phyloP scores from a whole-genome alignment of 2,797 vertebrate species.

The Ciconia nigra region DNA sequence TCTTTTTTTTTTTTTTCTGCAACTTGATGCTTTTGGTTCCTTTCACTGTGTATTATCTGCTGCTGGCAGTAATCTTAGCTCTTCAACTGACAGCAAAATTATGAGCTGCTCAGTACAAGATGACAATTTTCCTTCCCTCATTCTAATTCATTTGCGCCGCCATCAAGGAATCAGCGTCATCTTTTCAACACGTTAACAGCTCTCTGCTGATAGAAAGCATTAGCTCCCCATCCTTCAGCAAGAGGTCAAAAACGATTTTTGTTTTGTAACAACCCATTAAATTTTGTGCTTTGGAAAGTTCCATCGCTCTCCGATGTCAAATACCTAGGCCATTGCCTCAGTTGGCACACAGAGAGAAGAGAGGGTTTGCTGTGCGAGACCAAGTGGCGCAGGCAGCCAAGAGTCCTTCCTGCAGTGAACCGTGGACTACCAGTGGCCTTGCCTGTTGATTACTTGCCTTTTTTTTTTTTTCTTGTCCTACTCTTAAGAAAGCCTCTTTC shows the following conservation, averaged over 20 bases:
- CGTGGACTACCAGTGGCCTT: fast-evolving
- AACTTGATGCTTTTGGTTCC: slow-evolving; percentile 49
- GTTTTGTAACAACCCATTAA: slow-evolving; percentile 50
- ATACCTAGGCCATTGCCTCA: neutral
- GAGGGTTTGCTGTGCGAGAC: neutral
- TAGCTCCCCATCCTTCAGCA: neutral
- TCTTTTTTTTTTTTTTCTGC: neutral
- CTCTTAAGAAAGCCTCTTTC: neutral
- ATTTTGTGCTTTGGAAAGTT: slow-evolving; percentile 51
- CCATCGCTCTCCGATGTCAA: neutral
- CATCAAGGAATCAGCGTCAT: slow-evolving; percentile 18
- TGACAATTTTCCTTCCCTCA: slow-evolving; percentile 52
- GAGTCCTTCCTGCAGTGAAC: neutral
- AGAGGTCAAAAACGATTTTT: slow-evolving; percentile 40
- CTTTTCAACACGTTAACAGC: slow-evolving; percentile 9
- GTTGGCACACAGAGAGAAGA: neutral
- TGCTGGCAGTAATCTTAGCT: slow-evolving; percentile 47
- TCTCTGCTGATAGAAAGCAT: slow-evolving; percentile 39
- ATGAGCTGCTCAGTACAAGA: slow-evolving; percentile 38
- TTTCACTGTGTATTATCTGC: slow-evolving; percentile 44
- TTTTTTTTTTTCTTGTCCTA: neutral
- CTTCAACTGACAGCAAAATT: slow-evolving; percentile 68
- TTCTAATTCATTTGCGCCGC: slow-evolving; percentile 52
- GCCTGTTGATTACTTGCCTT: neutral
- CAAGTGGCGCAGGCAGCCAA: neutral